Evolutionary conservation across 23 tunicate genomes (phyloP), one percentile per base, ranked within the genome.

Genomic region (Ascidia mentula): DNA sequence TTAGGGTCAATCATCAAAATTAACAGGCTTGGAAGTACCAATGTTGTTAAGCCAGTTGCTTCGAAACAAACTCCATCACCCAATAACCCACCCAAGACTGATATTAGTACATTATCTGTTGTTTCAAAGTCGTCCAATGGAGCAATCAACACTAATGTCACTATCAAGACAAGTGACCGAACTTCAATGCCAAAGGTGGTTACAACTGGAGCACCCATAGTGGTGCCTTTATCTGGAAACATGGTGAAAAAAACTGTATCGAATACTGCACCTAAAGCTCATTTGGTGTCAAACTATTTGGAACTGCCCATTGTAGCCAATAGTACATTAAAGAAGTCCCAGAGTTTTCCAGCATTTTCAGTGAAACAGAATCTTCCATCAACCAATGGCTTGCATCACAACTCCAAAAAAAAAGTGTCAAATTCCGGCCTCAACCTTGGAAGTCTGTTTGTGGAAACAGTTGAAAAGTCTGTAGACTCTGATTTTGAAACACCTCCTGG

Each of bases 361-460:
- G 65, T 53, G 1, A 53, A 53, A 28, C 13, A 26, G 2, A 53
- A 53, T 53, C 28, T 53, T 53, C 28, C 12, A 20, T 26, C 65
- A 20, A 3, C 65, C 22, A 53, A 53, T 53, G 65, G 65, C 13
- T 5, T 53, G 65, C 80, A 45, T 12, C 2, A 69, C 22, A 53
- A 6, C 24, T 26, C 65, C 24, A 53, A 53, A 53, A 53, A 53
- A 26, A 53, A 53, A 20, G 65, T 28, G 28, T 9, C 65, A 20
- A 53, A 53, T 20, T 6, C 65, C 2, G 65, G 65, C 6, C 46
- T 81, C 5, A 88, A 88, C 37, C 72, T 88, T 31, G 92, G 92
- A 0, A 88, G 92, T 77, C 75, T 82, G 53, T 88, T 88, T 82
- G 73, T 88, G 17, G 92, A 88, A 72, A 82, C 69, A 37, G 92